Evolutionary conservation across 2,888 invertebrate genomes (phyloP), one percentile per base, ranked within the genome.

Genomic region (Malacosoma neustria): DNA sequence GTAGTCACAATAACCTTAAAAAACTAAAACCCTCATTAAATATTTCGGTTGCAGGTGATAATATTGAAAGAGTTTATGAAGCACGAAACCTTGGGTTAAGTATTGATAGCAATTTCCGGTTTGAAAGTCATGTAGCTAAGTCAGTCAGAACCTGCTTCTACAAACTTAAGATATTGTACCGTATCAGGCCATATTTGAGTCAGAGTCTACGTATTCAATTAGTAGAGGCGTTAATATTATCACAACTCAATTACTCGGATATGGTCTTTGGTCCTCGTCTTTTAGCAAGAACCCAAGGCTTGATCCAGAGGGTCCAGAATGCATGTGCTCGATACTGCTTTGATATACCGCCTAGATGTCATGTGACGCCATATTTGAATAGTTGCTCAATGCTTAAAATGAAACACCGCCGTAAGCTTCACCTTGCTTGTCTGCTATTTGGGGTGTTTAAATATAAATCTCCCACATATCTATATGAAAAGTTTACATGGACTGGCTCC

Each of bases 291-390:
- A 13, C 42, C 2, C 4, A 30, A 3, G 15, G 15, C 13, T 14
- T 39, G 1, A 35, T 43, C 3, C 40, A 43, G 13, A 31, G 42
- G 3, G 13, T 42, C 0, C 45, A 45, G 15, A 47, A 45, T 30
- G 40, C 43, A 5, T 46, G 42, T 14, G 35, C 40, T 1, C 32
- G 42, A 1, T 47, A 35, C 22, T 45, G 45, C 32, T 47, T 37
- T 14, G 30, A 31, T 1, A 15, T 38, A 30, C 34, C 32, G 7
- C 12, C 12, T 14, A 1, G 3, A 4, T 5, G 9, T 30, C 37
- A 29, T n/a, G 5, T 29, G 13, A 15, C 36, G 5, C 33, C 11
- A 11, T 39, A 5, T 11, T 6, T 32, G 13, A 33, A 22, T 29
- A 32, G 35, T n/a, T n/a, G n/a, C n/a, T n/a, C n/a, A n/a, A n/a